Evolutionary conservation across 2,888 invertebrate genomes (phyloP).

Genomic region (Dolichopus griseipennis): DNA sequence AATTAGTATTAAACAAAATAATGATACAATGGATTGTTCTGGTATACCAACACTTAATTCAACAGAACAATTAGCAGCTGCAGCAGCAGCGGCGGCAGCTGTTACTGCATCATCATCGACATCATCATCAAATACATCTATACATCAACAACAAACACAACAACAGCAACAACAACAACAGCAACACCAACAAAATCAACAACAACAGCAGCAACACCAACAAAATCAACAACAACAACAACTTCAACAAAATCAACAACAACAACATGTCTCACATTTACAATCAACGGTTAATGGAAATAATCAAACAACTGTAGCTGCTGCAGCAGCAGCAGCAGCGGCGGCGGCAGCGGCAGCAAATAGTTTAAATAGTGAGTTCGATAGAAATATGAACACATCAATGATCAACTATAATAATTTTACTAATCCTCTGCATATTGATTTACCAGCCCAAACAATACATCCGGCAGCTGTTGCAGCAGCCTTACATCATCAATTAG

Average conservation of each 20-base stretch:
- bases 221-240: slow-evolving; percentile 15
- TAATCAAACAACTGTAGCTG: slow-evolving; percentile 22
- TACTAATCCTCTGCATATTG: slow-evolving; percentile 20
- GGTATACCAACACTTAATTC: slow-evolving; percentile 28
- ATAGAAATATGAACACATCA: slow-evolving; percentile 23
- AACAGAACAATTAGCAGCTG: slow-evolving; percentile 21
- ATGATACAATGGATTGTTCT: slow-evolving; percentile 37
- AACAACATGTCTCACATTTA: neutral
- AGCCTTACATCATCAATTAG: slow-evolving; percentile 39
- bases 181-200: neutral
- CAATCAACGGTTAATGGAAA: slow-evolving; percentile 12
- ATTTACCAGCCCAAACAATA: slow-evolving; percentile 27
- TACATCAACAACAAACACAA: slow-evolving; percentile 17
- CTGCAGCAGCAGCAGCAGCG: slow-evolving; percentile 18
- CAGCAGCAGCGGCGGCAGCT: slow-evolving; percentile 22
- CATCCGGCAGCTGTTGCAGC: slow-evolving; percentile 37
- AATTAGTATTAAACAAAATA: slow-evolving; percentile 31
- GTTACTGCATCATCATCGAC: slow-evolving; percentile 21
- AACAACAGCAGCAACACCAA: slow-evolving; percentile 11
- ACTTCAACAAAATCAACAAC: slow-evolving; percentile 21
- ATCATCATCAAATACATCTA: slow-evolving; percentile 20
- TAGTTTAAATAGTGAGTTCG: slow-evolving; percentile 19
- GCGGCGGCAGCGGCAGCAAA: slow-evolving; percentile 29
- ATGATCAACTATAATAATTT: slow-evolving; percentile 30
- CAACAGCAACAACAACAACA: neutral